A percentile compares a stretch with the other conserved stretches of the same genome.
phyloP scores from a whole-genome alignment of 2,797 vertebrate species.

The Cuculus canorus region DNA sequence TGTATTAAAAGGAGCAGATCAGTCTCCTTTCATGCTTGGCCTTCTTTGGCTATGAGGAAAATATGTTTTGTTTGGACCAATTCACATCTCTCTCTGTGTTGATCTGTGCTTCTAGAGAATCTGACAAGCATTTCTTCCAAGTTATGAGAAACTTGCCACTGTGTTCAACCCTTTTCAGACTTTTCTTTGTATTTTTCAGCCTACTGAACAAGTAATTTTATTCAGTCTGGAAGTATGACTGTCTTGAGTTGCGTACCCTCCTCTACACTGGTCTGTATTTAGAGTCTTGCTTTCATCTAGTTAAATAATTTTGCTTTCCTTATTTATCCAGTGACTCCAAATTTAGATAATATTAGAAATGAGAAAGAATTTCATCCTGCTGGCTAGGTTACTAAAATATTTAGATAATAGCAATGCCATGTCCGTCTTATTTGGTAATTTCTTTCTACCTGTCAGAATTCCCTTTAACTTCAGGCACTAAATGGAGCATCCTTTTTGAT shows the following conservation, averaged over 20 bases:
- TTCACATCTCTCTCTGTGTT: neutral
- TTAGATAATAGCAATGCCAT: neutral
- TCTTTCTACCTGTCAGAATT: neutral
- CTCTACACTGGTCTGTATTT: neutral
- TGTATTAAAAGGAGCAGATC: neutral
- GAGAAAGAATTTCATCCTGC: neutral
- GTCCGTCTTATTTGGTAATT: neutral
- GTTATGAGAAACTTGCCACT: neutral
- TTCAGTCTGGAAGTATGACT: neutral
- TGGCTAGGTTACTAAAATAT: neutral
- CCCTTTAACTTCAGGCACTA: neutral
- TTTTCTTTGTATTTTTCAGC: neutral
- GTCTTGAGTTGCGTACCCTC: accelerated
- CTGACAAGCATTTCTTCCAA: neutral
- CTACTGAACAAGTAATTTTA: neutral
- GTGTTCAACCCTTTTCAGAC: neutral
- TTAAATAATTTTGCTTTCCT: neutral
- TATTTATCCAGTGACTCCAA: neutral
- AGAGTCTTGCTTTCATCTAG: neutral
- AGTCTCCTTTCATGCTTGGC: neutral
- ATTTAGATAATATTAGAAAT: neutral
- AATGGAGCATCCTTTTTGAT: neutral
- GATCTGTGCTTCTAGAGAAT: neutral
- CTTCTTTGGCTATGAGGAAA: neutral
- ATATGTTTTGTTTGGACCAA: accelerated